Base-by-base conservation (phyloP, 2,888 invertebrate genomes). In the Megaustenia siamemsis region DNA sequence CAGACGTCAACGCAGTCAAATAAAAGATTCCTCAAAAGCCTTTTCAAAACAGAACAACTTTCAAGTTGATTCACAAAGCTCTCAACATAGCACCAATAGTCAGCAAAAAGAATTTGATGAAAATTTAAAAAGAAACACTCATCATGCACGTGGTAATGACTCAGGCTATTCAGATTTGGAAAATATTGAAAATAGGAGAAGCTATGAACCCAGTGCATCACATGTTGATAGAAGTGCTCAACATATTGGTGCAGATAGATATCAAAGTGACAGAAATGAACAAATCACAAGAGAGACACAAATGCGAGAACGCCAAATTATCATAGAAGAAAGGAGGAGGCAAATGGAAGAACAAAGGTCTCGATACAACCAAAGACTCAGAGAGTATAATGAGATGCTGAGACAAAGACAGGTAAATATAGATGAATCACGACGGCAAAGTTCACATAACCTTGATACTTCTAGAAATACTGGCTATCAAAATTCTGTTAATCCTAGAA, bases 351-450 rank as follows among this genome's bases (percentile, higher is more conserved):
- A 75, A n/a, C 76, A 83, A 56, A 45, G 53, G 35, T n/a, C 18
- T 18, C 76, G 35, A 0, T 84, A 84, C 60, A 71, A 84, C 28
- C 43, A 79, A 71, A 43, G 71, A 40, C 68, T 84, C 45, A 18
- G 83, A 24, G 83, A 84, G 35, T 78, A 84, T 56, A 49, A 71
- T 8, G 78, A 84, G 49, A 78, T 10, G 38, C 24, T 78, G 6
- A 53, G 63, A 28, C 69, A 71, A 60, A 78, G 78, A 32, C 56
- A 68, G 40, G 32, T 28, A 18, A 53, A 76, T 12, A 66, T 68
- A 1, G 83, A 66, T 32, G 69, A 66, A 35, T 32, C 80, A 8
- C 69, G 38, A 15, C n/a, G 45, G n/a, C 63, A 45, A 43, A 32
- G 63, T 66, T 63, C 63, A 24, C 32, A 49, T 32, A 0, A 43